phyloP scores from a whole-genome alignment of 30 jellyfish, hydroid and myxozoan species.

The Aurelia aurita region DNA sequence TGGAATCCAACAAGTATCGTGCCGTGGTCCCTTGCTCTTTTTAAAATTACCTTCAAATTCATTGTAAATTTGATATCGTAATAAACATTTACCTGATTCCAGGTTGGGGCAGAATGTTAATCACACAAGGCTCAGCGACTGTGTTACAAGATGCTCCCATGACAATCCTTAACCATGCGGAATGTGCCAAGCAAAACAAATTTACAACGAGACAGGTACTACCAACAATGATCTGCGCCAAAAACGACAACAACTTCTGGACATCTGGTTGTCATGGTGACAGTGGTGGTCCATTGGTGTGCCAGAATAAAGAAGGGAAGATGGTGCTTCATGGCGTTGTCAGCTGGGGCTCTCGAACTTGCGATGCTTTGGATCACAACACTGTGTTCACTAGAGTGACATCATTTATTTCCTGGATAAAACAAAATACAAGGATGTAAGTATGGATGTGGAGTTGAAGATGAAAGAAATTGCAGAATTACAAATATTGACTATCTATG shows the following conservation, averaged over 20 bases:
- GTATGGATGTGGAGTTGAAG: too few species aligned
- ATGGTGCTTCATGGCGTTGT: constrained; percentile 84
- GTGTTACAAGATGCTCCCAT: constrained; percentile 64
- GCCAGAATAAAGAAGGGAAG: constrained; percentile 64
- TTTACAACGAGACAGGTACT: constrained; percentile 2
- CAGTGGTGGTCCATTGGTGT: constrained; percentile 92
- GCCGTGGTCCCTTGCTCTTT: not conserved
- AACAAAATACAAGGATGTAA: not conserved
- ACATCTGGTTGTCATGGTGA: constrained; percentile 94
- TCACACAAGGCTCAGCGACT: constrained; percentile 16
- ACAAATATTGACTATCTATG: too few species aligned
- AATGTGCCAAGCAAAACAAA: constrained; percentile 35
- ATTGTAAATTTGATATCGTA: not conserved
- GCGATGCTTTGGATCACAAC: constrained; percentile 72
- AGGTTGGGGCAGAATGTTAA: constrained; percentile 77
- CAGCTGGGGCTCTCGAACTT: constrained; percentile 85
- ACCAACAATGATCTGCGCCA: constrained; percentile 77
- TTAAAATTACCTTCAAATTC: not conserved
- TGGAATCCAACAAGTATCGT: too few species aligned
- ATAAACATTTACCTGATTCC: not conserved
- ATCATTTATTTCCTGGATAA: constrained; percentile 63
- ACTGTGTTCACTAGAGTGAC: constrained; percentile 78
- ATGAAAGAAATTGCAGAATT: too few species aligned
- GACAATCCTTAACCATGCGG: not conserved
- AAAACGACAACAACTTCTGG: constrained; percentile 43